Base-by-base conservation (phyloP, 2,113 vertebrate genomes). In the Phrynosoma platyrhinos region DNA sequence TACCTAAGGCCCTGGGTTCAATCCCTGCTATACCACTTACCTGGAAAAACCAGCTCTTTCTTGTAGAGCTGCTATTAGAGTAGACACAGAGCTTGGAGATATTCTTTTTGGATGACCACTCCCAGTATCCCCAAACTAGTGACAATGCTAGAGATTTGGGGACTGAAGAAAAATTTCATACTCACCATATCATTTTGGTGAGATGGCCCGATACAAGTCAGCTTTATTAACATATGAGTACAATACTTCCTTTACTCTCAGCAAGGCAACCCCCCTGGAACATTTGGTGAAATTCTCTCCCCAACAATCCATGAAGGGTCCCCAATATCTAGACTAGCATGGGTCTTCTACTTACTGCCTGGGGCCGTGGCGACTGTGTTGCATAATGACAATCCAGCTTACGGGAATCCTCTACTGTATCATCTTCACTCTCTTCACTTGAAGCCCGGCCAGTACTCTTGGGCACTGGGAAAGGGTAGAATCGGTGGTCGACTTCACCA, bases 361-460 rank as follows among this genome's bases (percentile, higher is more conserved):
- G 95, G 10, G 98, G 98, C 95, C 96, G 97, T 0, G 98, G 98
- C 32, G 98, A 97, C 91, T 96, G 93, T 40, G 91, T 85, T 30
- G 97, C 97, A 62, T 97, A 98, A n/a, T 97, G 94, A 89, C 97
- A 98, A 82, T 97, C 97, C 10, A 93, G 30, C 32, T 97, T 96
- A 68, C 97, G 96, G 90, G 90, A 75, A 76, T 96, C 95, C 0
- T 96, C 96, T 1, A 88, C 53, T 58, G 92, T 90, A 81, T 98
- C 98, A 0, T 94, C 96, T n/a, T 98, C 98, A 20, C 98, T 98
- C 88, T 98, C 98, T 64, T 99, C 98, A 0, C 98, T 98, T 71
- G 98, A 98, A 75, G 97, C 94, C 13, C 95, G 96, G 80, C 96
- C 96, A 32, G 97, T 93, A 87, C 92, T 94, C 92, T 95, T 95